A percentile compares a stretch with the other conserved stretches of the same genome.
These are phyloP conservation scores for Zoroaster sp. DNA, from an alignment of 53 echinoderm and acorn worm species.

Conservation along the genomic window DNA sequence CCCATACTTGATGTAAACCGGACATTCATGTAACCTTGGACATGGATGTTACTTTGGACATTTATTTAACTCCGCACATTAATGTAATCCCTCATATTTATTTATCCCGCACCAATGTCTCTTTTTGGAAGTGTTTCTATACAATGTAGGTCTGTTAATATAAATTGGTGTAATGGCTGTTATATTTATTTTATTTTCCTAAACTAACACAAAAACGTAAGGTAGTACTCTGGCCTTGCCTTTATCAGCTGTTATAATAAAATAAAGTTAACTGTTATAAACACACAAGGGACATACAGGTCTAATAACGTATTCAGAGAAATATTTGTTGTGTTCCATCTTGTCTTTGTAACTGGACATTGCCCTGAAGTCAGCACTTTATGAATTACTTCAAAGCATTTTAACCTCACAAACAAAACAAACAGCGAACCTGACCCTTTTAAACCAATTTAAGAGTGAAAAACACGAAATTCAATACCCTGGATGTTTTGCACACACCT, in stretches of 20 bases:
- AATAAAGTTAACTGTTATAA: not conserved
- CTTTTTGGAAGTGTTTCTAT: too few relatives aligned
- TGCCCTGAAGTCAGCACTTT: not conserved
- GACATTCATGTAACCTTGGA: too few relatives aligned
- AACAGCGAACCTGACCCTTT: constrained; percentile 2
- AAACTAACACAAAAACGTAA: not conserved
- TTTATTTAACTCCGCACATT: too few relatives aligned
- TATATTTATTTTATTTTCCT: too few relatives aligned
- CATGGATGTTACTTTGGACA: too few relatives aligned
- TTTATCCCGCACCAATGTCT: too few relatives aligned
- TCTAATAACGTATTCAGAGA: not conserved
- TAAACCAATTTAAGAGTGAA: not conserved
- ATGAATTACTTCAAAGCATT: not conserved
- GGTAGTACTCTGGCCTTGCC: not conserved
- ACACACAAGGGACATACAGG: not conserved
- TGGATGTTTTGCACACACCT: too few relatives aligned
- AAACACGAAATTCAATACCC: not conserved
- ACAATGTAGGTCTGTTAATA: too few relatives aligned
- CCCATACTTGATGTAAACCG: too few relatives aligned
- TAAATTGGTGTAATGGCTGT: too few relatives aligned
- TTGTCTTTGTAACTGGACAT: not conserved
- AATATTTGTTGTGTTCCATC: not conserved
- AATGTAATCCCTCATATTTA: too few relatives aligned
- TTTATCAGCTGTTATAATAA: not conserved
- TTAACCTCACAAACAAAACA: not conserved